A percentile compares a stretch with the other conserved stretches of the same genome.
Conservation (phyloP, 2,888 invertebrate species). For the Poecilus cupreus region DNA sequence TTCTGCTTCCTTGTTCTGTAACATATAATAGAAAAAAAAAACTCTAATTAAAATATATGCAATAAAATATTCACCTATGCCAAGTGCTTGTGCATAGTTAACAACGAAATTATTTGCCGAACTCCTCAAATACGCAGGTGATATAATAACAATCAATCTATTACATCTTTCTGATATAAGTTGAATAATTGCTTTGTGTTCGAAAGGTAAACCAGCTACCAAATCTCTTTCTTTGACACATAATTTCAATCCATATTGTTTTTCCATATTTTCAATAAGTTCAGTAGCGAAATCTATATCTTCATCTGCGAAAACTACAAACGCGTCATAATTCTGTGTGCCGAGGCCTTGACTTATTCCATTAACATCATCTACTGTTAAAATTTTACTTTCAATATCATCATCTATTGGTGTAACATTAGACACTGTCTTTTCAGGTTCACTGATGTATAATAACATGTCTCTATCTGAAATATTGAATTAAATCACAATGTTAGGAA, state of each 20-base stretch:
- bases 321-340: slow-evolving; percentile 85
- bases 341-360: slow-evolving; percentile 64
- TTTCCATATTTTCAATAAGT: slow-evolving; percentile 79
- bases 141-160: slow-evolving; percentile 85
- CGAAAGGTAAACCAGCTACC: slow-evolving; percentile 81
- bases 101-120: slow-evolving; percentile 85
- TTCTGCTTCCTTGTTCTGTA: slow-evolving; percentile 75
- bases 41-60: slow-evolving; percentile 7
- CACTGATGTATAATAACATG: slow-evolving; percentile 62
- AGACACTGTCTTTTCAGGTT: slow-evolving; percentile 61
- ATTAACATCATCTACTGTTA: slow-evolving; percentile 68
- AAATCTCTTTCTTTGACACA: slow-evolving; percentile 85
- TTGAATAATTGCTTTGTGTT: slow-evolving; percentile 82
- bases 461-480: slow-evolving; percentile 65
- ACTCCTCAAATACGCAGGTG: slow-evolving; percentile 84
- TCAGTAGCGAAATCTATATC: slow-evolving; percentile 82
- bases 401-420: slow-evolving; percentile 61
- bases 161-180: slow-evolving; percentile 86
- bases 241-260: slow-evolving; percentile 79
- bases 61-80: slow-evolving; percentile 78
- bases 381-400: slow-evolving; percentile 66
- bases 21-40: background rate
- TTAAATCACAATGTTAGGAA: background rate
- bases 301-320: slow-evolving; percentile 84
- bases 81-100: slow-evolving; percentile 86